Evolutionary conservation across 1,140 invertebrate genomes (phyloP), one percentile per base, ranked within the genome.

Genomic region (Magallana angulata): DNA sequence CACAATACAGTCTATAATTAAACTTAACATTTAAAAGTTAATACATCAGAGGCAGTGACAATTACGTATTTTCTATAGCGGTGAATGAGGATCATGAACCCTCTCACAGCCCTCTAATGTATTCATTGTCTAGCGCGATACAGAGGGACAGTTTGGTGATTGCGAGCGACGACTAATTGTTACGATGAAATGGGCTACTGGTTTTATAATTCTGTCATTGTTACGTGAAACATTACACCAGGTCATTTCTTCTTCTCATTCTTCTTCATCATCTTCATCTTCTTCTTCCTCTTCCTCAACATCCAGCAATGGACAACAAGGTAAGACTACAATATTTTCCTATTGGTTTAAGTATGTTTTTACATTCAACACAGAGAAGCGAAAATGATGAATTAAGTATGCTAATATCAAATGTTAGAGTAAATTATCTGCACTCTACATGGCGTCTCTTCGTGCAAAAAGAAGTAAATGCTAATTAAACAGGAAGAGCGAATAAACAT

Each of bases 21-120:
- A 24, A 76, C 18, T 36, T 30, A 76, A 76, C 68, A 76, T 76
- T 76, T 76, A 76, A 30, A 30, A 30, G 30, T 76, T 76, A 76
- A 76, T 76, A 30, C 68, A 76, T 76, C 68, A 76, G 68, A 76
- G 24, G 11, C n/a, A 76, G 68, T 36, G 68, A 76, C 68, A 76
- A 76, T 76, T 76, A 76, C 68, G 68, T 76, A 76, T 30, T 76
- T 76, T 76, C 68, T 30, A 30, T 76, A 76, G 7, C 24, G 24
- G 8, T 48, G 11, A 76, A 76, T 30, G 24, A 76, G 36, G 1
- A 76, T 76, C 68, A 76, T 11, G 68, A 76, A 30, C 68, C 68
- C 68, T 30, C 36, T 12, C 68, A 76, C 68, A 30, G 8, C 12
- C 30, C 9, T 36, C 8, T 30, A 30, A 12, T 36, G 68, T 12